Conservation (phyloP, 2,888 invertebrate genomes). For the Scelioninae gen. 2 region DNA sequence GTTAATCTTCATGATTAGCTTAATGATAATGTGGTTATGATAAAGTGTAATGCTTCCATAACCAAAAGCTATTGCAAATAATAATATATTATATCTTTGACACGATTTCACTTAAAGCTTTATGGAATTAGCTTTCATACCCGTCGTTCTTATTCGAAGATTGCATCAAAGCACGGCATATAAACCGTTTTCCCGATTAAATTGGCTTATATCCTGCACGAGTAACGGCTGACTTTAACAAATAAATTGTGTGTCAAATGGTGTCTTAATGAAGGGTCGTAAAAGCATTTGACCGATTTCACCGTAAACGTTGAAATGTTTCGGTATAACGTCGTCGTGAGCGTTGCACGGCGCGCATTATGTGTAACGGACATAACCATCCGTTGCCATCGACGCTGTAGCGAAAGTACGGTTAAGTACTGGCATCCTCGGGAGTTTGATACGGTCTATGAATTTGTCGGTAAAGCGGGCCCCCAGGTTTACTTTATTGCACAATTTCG, state of each 20-base stretch:
- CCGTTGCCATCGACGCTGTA: conserved; percentile 34
- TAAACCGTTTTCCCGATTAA: conserved; percentile 1
- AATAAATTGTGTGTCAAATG: conserved; percentile 32
- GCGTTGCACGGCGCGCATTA: conserved; percentile 26
- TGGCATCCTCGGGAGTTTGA: conserved; percentile 44
- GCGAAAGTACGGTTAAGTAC: conserved; percentile 42
- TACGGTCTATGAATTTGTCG: conserved; percentile 61
- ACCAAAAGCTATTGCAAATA: too few species aligned
- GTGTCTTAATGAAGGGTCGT: conserved; percentile 28
- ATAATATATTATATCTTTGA: too few species aligned
- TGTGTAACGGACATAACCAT: conserved; percentile 46
- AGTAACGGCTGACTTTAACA: conserved; percentile 9
- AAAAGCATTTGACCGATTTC: conserved; percentile 43
- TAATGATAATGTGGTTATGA: too few species aligned
- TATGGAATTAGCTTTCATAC: too few species aligned
- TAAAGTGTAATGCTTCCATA: too few species aligned
- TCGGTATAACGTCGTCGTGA: conserved; percentile 16
- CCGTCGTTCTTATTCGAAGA: too few species aligned
- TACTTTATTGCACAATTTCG: conserved; percentile 59
- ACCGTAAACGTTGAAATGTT: conserved; percentile 28
- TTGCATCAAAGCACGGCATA: not conserved
- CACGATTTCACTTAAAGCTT: too few species aligned
- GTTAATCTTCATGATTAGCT: too few species aligned
- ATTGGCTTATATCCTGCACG: conserved; percentile 3
- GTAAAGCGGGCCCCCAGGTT: conserved; percentile 36